These are phyloP conservation scores for Lymantria monacha DNA, from an alignment of 2,888 invertebrate genomes.

Conservation along the genomic window DNA sequence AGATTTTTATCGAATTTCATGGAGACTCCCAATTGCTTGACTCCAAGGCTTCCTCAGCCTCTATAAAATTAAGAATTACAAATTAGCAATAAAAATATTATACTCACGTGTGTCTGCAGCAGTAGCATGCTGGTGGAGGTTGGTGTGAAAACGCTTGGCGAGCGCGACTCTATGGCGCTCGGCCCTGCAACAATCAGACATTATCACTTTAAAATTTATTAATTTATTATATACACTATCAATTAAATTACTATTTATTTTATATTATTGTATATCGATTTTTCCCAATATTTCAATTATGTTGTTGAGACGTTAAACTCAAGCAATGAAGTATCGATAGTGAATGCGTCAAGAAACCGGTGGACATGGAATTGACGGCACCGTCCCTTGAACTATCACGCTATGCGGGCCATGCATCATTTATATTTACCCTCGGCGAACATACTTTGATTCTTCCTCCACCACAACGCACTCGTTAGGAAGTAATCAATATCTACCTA, in stretches of 20 bases:
- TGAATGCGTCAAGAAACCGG: conserved; percentile 54
- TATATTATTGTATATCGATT: background rate
- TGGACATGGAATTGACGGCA: conserved; percentile 59
- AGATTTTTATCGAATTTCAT: no score
- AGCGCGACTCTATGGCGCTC: conserved; percentile 81
- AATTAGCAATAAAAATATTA: background rate
- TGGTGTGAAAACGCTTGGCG: conserved; percentile 80
- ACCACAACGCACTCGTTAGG: conserved; percentile 64
- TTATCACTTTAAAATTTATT: conserved; percentile 25
- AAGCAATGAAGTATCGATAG: conserved; percentile 42
- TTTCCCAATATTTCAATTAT: conserved; percentile 9
- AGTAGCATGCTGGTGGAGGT: conserved; percentile 94
- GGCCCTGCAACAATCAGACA: conserved; percentile 75
- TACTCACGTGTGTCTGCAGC: conserved; percentile 93
- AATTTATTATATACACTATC: background rate
- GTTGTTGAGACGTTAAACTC: conserved; percentile 28
- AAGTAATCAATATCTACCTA: conserved; percentile 65
- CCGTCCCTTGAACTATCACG: conserved; percentile 82
- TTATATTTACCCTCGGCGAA: conserved; percentile 81
- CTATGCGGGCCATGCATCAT: conserved; percentile 82
- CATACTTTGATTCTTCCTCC: conserved; percentile 79
- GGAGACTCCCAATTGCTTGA: no score
- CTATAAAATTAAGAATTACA: no score
- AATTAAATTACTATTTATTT: background rate
- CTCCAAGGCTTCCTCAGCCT: no score